A percentile compares a stretch with the other conserved stretches of the same genome.
These are phyloP conservation scores for Pampusana beccarii DNA, from an alignment of 2,113 vertebrate species.

Conservation along the genomic window DNA sequence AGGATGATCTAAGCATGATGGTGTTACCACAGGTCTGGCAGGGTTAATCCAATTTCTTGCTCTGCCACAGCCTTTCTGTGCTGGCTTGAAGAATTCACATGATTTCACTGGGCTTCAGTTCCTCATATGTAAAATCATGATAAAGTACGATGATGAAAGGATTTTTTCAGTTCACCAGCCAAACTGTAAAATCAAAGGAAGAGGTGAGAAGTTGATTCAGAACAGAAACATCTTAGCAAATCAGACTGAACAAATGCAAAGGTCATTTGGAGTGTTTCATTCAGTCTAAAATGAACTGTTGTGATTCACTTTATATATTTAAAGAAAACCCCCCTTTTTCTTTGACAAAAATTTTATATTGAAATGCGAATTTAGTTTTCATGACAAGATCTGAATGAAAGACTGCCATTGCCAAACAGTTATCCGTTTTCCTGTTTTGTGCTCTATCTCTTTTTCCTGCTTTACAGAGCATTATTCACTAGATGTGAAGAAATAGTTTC, in stretches of 20 bases:
- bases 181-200: conserved; percentile 10
- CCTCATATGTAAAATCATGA: background rate
- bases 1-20: background rate
- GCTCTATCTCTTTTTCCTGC: background rate
- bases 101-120: background rate
- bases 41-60: background rate
- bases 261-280: background rate
- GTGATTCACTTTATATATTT: background rate
- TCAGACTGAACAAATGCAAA: background rate
- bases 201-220: background rate
- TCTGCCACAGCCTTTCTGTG: background rate
- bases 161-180: background rate
- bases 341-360: background rate
- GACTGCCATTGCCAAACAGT: background rate
- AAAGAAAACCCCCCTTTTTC: background rate
- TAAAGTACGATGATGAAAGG: background rate
- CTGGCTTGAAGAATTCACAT: background rate
- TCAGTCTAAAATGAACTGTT: background rate
- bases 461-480: background rate
- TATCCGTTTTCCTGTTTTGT: background rate
- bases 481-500: background rate
- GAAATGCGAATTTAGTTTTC: background rate
- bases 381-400: background rate
- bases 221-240: background rate
- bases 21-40: background rate